These are phyloP conservation scores for Indicator indicator DNA, from an alignment of 2,113 vertebrate genomes.

Conservation along the genomic window DNA sequence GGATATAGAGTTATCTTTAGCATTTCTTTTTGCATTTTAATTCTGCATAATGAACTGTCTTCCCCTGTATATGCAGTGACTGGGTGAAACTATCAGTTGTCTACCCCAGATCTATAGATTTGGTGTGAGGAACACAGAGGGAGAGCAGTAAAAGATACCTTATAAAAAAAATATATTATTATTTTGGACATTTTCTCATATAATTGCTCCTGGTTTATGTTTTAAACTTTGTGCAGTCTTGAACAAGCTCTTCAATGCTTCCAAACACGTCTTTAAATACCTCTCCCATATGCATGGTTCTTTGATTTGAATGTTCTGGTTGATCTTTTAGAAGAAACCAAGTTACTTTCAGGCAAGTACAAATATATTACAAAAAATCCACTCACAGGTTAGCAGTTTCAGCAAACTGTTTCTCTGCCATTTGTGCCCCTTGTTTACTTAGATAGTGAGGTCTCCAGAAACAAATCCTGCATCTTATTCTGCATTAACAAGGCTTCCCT, in stretches of 20 bases:
- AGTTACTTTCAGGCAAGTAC: rapidly evolving
- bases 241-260: neutral
- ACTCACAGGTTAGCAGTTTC: neutral
- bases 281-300: neutral
- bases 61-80: neutral
- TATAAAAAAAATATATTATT: neutral
- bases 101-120: neutral
- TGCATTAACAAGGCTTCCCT: neutral
- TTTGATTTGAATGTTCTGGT: neutral
- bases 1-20: neutral
- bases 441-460: neutral
- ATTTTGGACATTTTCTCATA: neutral
- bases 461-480: neutral
- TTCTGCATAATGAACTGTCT: neutral
- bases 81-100: neutral
- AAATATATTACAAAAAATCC: neutral
- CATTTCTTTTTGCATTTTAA: neutral
- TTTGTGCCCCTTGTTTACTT: neutral
- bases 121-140: neutral
- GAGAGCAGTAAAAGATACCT: neutral
- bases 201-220: neutral
- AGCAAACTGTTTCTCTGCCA: neutral
- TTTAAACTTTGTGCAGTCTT: neutral
- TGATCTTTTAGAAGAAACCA: neutral
- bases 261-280: neutral